A percentile compares a stretch with the other conserved stretches of the same genome.
phyloP scores from a whole-genome alignment of 2,797 vertebrate species.

The Cygnus olor region DNA sequence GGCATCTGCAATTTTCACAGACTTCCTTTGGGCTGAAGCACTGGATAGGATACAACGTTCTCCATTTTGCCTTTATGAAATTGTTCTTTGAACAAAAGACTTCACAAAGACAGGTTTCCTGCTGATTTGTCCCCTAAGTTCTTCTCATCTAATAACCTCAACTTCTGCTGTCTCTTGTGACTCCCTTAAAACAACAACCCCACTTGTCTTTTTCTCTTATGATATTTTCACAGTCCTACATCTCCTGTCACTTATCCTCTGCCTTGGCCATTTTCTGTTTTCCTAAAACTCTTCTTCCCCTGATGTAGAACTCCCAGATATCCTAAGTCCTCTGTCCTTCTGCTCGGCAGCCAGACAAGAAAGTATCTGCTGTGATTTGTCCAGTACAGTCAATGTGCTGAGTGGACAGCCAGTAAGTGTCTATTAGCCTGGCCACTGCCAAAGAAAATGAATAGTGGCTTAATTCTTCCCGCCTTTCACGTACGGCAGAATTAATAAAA shows the following conservation, averaged over 20 bases:
- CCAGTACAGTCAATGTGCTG: background rate
- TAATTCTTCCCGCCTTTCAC: constrained; percentile 9
- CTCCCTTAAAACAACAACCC: background rate
- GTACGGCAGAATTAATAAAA: background rate
- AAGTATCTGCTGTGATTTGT: background rate
- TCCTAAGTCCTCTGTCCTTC: background rate
- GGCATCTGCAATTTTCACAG: background rate
- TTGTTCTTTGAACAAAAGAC: background rate
- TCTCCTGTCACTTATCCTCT: background rate
- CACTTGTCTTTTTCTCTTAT: background rate
- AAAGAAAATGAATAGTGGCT: background rate
- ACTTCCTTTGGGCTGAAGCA: background rate
- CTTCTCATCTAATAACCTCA: background rate
- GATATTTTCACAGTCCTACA: background rate
- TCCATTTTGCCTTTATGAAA: background rate
- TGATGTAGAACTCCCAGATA: background rate
- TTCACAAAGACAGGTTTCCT: background rate
- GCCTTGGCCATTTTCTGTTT: background rate
- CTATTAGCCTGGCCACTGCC: background rate
- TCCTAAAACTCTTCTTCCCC: background rate
- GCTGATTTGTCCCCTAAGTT: background rate
- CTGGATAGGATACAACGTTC: background rate
- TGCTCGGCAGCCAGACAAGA: background rate
- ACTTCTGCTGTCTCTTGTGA: background rate
- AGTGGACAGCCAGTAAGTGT: background rate